These are phyloP conservation scores for Bombus affinis DNA, from an alignment of 1,140 invertebrate species.

Conservation along the genomic window DNA sequence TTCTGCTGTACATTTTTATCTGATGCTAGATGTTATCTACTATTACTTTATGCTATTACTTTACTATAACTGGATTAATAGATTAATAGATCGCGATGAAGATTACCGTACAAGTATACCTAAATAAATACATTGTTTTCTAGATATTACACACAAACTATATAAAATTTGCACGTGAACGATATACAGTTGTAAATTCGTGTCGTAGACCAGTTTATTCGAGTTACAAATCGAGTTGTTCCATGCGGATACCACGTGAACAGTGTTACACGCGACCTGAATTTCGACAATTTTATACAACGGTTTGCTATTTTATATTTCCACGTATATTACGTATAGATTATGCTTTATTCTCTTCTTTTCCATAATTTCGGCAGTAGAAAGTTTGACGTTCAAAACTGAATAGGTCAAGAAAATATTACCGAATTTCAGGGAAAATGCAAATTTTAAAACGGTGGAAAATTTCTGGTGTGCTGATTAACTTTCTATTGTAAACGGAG, in stretches of 20 bases:
- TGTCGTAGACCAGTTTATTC: slow-evolving; percentile 8
- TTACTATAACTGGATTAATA: background rate
- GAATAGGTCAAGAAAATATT: background rate
- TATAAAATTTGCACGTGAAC: background rate
- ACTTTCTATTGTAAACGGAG: background rate
- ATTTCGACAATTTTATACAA: slow-evolving; percentile 22
- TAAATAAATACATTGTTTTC: background rate
- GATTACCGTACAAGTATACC: no score
- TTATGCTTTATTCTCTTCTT: background rate
- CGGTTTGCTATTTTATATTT: background rate
- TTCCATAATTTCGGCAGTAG: background rate
- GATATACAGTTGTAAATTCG: background rate
- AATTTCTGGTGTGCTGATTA: background rate
- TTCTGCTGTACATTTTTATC: no score
- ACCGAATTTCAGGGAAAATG: background rate
- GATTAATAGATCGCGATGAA: no score
- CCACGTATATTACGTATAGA: background rate
- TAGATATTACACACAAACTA: no score
- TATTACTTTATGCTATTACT: background rate
- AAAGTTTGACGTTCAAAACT: background rate
- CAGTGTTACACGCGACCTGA: slow-evolving; percentile 20
- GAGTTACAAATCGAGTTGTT: background rate
- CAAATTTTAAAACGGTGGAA: background rate
- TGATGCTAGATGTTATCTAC: no score
- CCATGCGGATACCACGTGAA: slow-evolving; percentile 6